These are phyloP conservation scores for Ptilodon capucinus DNA, from an alignment of 2,888 invertebrate genomes.

Conservation along the genomic window DNA sequence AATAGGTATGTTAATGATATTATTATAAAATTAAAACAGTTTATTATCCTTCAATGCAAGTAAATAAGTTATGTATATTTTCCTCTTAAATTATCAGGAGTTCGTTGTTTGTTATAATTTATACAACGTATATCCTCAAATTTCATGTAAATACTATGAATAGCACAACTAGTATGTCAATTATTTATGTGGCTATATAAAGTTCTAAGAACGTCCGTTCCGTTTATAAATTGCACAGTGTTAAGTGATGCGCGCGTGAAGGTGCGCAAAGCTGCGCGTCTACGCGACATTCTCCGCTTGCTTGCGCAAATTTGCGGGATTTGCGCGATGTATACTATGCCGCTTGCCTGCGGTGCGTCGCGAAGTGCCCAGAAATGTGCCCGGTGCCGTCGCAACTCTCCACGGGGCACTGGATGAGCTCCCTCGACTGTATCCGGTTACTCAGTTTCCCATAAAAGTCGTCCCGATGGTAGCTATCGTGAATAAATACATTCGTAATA, in stretches of 20 bases:
- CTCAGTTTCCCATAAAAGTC: slow-evolving; percentile 68
- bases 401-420: slow-evolving; percentile 91
- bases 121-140: too few relatives aligned
- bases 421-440: slow-evolving; percentile 85
- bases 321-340: slow-evolving; percentile 30
- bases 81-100: too few relatives aligned
- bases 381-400: slow-evolving; percentile 92
- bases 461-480: slow-evolving; percentile 67
- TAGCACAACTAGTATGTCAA: too few relatives aligned
- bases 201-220: too few relatives aligned
- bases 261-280: background rate
- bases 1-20: too few relatives aligned
- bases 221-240: slow-evolving; percentile 30
- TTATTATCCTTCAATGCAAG: too few relatives aligned
- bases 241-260: slow-evolving; percentile 20
- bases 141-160: too few relatives aligned
- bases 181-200: too few relatives aligned
- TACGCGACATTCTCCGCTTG: background rate
- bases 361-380: slow-evolving; percentile 94
- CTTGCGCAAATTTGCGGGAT: slow-evolving; percentile 3
- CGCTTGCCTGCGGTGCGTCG: slow-evolving; percentile 93
- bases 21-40: too few relatives aligned
- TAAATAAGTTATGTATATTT: too few relatives aligned
- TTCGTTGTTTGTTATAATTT: too few relatives aligned
- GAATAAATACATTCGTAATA: slow-evolving; percentile 51